Evolutionary conservation across 1,140 invertebrate genomes (phyloP).

Genomic region (Drosophila bocqueti): DNA sequence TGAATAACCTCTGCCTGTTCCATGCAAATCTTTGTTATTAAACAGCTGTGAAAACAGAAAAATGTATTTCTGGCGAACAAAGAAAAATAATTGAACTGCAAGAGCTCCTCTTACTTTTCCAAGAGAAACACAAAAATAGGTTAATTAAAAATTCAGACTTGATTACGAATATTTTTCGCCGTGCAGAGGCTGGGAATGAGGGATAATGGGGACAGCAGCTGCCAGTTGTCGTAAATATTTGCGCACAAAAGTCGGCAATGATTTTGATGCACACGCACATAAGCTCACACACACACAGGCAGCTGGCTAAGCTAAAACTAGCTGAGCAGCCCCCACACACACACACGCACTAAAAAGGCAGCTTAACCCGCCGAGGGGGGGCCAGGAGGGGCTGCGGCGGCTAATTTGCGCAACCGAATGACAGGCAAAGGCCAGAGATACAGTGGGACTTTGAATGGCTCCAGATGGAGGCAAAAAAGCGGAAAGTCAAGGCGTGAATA

Average conservation of each 20-base stretch:
- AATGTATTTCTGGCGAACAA: background rate
- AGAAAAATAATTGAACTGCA: background rate
- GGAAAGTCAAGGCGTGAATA: slow-evolving; percentile 10
- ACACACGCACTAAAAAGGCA: slow-evolving; percentile 17
- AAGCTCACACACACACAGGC: slow-evolving; percentile 26
- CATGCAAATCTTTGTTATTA: background rate
- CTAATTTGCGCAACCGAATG: slow-evolving; percentile 69
- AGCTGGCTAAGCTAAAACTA: slow-evolving; percentile 15
- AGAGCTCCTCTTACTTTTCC: background rate
- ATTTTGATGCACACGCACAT: slow-evolving; percentile 70
- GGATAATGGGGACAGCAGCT: slow-evolving; percentile 52
- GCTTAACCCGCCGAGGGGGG: slow-evolving; percentile 19
- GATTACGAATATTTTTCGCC: slow-evolving; percentile 15
- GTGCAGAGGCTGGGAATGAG: slow-evolving; percentile 5
- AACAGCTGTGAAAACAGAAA: slow-evolving; percentile 4
- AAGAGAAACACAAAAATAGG: background rate
- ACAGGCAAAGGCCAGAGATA: slow-evolving; percentile 38
- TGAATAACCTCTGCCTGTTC: background rate
- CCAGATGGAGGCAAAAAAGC: background rate
- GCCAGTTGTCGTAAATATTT: slow-evolving; percentile 77
- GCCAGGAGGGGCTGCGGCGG: slow-evolving; percentile 19
- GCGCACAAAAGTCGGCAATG: slow-evolving; percentile 81
- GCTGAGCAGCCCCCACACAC: slow-evolving; percentile 18
- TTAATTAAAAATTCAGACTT: slow-evolving; percentile 1
- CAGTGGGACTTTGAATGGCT: slow-evolving; percentile 35